phyloP scores from a whole-genome alignment of 2,113 vertebrate species.

The Calidris pygmaea region DNA sequence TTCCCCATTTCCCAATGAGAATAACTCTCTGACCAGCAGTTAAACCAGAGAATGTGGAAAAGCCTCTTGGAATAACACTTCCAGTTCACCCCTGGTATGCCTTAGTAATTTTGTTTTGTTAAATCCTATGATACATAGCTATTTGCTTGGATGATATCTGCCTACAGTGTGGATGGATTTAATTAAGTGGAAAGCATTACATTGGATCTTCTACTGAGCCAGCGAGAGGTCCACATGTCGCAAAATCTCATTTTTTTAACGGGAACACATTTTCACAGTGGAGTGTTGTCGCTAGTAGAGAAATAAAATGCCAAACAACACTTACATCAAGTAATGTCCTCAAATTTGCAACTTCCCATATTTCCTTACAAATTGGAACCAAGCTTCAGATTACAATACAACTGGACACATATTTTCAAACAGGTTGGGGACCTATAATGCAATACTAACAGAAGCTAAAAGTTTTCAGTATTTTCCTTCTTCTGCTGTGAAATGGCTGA shows the following conservation, averaged over 20 bases:
- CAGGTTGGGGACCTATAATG: neutral
- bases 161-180: neutral
- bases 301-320: neutral
- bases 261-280: neutral
- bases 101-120: neutral
- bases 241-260: neutral
- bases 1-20: neutral
- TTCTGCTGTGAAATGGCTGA: slow-evolving; percentile 41
- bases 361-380: neutral
- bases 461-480: slow-evolving; percentile 23
- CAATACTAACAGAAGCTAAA: neutral
- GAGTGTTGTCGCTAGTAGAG: neutral
- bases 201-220: accelerated
- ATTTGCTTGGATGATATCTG: neutral
- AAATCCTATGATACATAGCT: neutral
- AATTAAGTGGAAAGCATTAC: neutral
- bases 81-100: neutral
- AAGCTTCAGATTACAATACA: neutral
- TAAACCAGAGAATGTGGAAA: neutral
- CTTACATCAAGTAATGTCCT: neutral
- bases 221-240: neutral
- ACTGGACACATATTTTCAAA: neutral
- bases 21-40: neutral
- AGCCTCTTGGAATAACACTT: neutral
- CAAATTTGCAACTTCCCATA: neutral